A percentile compares a stretch with the other conserved stretches of the same genome.
Conservation (phyloP, 2,888 invertebrate species). For the Andrena flavipes region DNA sequence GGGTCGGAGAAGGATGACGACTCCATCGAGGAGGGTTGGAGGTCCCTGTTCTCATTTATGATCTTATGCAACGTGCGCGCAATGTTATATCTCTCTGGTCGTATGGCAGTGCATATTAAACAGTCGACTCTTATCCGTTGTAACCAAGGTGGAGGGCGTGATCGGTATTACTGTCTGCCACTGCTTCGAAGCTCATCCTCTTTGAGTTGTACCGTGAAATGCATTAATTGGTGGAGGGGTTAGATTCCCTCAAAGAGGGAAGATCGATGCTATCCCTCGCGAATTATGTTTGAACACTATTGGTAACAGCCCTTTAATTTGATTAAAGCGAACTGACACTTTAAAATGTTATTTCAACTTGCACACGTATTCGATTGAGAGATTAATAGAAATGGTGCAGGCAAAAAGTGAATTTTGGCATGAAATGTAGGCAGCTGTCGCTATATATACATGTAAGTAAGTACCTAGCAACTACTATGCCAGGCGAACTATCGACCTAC, state of each 20-base stretch:
- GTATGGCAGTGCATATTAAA: slow-evolving; percentile 77
- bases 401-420: too few species aligned
- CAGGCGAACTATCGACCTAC: neutral
- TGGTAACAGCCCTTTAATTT: neutral
- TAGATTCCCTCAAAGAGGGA: too few species aligned
- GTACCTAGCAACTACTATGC: neutral
- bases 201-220: slow-evolving; percentile 1
- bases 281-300: slow-evolving; percentile 12
- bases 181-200: slow-evolving; percentile 20
- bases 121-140: slow-evolving; percentile 72
- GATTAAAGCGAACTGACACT: slow-evolving; percentile 15
- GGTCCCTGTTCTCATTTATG: slow-evolving; percentile 79
- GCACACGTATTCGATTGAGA: neutral
- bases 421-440: neutral
- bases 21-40: slow-evolving; percentile 74
- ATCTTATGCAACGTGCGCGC: slow-evolving; percentile 81
- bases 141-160: slow-evolving; percentile 49
- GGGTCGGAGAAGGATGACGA: slow-evolving; percentile 78
- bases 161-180: slow-evolving; percentile 67
- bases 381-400: neutral
- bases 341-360: neutral
- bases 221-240: neutral
- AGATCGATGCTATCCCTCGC: neutral
- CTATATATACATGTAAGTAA: neutral
- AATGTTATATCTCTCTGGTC: slow-evolving; percentile 76